Evolutionary conservation across 2,113 vertebrate genomes (phyloP), one percentile per base, ranked within the genome.

Genomic region (Clinocottus analis): DNA sequence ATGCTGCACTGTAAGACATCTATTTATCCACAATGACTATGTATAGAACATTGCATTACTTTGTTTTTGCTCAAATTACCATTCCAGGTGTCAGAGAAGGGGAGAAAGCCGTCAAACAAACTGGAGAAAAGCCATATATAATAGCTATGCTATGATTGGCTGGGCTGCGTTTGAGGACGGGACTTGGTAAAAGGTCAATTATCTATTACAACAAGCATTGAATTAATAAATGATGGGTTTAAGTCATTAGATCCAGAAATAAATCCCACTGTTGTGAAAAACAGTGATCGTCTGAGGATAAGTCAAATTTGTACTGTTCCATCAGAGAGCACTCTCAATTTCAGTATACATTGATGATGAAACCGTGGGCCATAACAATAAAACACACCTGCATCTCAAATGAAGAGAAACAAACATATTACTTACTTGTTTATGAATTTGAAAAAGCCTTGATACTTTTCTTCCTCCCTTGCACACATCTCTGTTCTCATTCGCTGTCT

Each of bases 401-500:
- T 60, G 7, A 77, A 62, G 6, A 27, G 27, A 72, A 69, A 33
- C 61, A 69, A 68, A 65, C 1, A 4, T 53, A 66, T 70, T 49
- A 23, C 70, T 65, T 65, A 55, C 11, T 25, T 75, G 29, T 60
- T 63, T 41, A 33, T 45, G 35, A 59, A 66, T 41, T 70, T 61
- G 61, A 78, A 81, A 33, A 31, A 72, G 43, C 17, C 41, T 41
- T 19, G 3, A 17, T 53, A 47, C 23, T 39, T 53, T 65, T 25
- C 29, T 27, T 27, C 56, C 25, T 51, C 64, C 2, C 35, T 29
- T 60, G 5, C 14, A 5, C n/a, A 10, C 17, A 14, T 27, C 72
- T 63, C 21, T 14, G 0, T 58, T 25, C 62, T 67, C 5, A 70
- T 83, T 75, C 45, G 23, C 69, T 64, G 51, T 69, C 61, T 86